phyloP scores from a whole-genome alignment of 2,113 vertebrate genomes.

The Xerus inauris region DNA sequence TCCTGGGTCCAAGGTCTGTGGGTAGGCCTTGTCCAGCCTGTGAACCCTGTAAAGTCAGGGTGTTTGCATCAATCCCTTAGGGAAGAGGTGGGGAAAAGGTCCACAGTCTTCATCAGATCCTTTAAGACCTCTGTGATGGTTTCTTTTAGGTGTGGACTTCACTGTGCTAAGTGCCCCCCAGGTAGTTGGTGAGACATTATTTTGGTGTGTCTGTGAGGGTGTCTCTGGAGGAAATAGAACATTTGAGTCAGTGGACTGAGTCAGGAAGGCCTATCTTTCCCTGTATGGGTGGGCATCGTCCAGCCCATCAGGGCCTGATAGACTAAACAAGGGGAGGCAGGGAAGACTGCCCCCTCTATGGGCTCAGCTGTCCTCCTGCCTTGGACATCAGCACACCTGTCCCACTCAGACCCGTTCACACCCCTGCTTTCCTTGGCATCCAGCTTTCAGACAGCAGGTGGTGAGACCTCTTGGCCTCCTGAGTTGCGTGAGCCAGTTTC shows the following conservation, averaged over 20 bases:
- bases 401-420: not conserved
- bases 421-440: not conserved
- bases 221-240: not conserved
- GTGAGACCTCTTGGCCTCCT: not conserved
- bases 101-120: not conserved
- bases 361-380: not conserved
- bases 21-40: too few relatives aligned
- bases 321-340: not conserved
- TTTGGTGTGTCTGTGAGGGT: not conserved
- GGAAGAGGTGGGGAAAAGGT: not conserved
- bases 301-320: too few relatives aligned
- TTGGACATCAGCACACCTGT: not conserved
- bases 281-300: not conserved
- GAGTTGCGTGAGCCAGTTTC: not conserved
- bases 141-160: not conserved
- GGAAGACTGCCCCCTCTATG: not conserved
- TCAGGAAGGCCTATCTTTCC: not conserved
- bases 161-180: not conserved
- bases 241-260: not conserved
- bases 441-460: not conserved
- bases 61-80: not conserved
- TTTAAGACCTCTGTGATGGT: not conserved
- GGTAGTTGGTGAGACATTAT: not conserved
- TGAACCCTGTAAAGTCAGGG: not conserved
- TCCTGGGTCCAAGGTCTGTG: not conserved